phyloP scores from a whole-genome alignment of 2,888 invertebrate genomes.

The Synanthedon formicaeformis region DNA sequence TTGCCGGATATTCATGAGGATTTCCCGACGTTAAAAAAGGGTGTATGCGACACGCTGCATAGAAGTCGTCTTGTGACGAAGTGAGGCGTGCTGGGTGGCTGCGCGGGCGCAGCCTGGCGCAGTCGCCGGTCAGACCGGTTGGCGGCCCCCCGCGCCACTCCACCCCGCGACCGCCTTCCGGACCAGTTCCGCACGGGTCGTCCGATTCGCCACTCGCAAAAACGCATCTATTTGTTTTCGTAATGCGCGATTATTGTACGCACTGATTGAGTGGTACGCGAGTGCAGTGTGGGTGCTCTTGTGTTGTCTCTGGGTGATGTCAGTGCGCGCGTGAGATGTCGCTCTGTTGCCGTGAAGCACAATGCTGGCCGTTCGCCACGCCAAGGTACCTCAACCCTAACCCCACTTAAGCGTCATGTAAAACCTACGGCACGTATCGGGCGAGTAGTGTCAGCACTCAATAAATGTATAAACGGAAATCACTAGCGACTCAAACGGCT shows the following conservation, averaged over 20 bases:
- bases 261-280: not conserved
- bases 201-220: slow-evolving; percentile 6
- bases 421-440: not conserved
- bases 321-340: slow-evolving; percentile 26
- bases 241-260: slow-evolving; percentile 5
- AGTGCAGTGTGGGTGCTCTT: not conserved
- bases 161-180: slow-evolving; percentile 1
- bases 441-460: not conserved
- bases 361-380: slow-evolving; percentile 51
- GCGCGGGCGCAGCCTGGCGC: not conserved
- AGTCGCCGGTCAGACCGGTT: slow-evolving; percentile 5
- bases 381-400: slow-evolving; percentile 30
- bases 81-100: no score
- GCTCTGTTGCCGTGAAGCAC: slow-evolving; percentile 12
- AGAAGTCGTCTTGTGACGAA: no score
- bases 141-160: slow-evolving; percentile 6
- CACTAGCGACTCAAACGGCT: no score
- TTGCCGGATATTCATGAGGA: no score
- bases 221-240: slow-evolving; percentile 7
- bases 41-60: no score
- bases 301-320: slow-evolving; percentile 11
- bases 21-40: no score
- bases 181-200: slow-evolving; percentile 2
- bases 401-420: no score
- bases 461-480: no score